Evolutionary conservation across 2,888 invertebrate species (phyloP).

Genomic region (Cantharis lateralis): DNA sequence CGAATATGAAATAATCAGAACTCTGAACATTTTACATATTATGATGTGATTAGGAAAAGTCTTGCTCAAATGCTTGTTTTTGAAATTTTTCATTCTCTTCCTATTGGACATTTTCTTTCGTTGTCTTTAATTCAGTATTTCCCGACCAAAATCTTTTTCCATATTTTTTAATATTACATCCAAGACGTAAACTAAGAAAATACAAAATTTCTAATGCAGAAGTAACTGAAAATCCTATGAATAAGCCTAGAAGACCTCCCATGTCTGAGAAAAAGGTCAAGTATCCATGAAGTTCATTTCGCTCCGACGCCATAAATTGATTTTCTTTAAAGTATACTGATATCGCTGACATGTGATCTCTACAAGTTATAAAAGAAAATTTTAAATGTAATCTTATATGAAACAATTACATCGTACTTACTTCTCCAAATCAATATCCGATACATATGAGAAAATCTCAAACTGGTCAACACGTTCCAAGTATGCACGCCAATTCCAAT

Average conservation of each 20-base stretch:
- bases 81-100: too few species aligned
- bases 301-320: constrained; percentile 69
- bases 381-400: background rate
- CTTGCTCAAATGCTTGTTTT: too few species aligned
- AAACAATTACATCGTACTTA: background rate
- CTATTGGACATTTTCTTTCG: background rate
- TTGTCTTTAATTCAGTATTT: background rate
- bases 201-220: constrained; percentile 61
- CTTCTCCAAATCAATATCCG: background rate
- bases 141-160: background rate
- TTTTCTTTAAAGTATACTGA: constrained; percentile 71
- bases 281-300: constrained; percentile 70
- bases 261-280: constrained; percentile 73
- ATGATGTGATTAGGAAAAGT: too few species aligned
- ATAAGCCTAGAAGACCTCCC: constrained; percentile 66
- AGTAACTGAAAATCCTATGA: constrained; percentile 35
- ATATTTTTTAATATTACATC: background rate
- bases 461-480: background rate
- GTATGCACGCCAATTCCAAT: background rate
- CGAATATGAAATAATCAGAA: too few species aligned
- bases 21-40: too few species aligned
- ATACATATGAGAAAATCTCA: accelerated
- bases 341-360: constrained; percentile 59
- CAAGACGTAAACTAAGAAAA: constrained; percentile 52
- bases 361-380: constrained; percentile 4